phyloP scores from a whole-genome alignment of 2,888 invertebrate species.

The Ophion ventricosus region DNA sequence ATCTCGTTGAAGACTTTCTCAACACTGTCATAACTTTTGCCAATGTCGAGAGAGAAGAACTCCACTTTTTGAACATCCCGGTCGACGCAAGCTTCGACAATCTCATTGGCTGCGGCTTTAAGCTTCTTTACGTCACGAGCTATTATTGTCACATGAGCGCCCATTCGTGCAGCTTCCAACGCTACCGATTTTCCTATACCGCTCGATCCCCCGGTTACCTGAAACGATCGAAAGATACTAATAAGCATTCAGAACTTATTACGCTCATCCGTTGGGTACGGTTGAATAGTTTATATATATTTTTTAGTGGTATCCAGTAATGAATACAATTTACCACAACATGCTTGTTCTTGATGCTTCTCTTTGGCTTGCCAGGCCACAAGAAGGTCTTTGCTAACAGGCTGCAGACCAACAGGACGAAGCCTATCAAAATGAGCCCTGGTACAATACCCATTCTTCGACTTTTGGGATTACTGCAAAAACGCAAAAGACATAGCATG shows the following conservation, averaged over 20 bases:
- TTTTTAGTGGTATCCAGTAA: constrained; percentile 19
- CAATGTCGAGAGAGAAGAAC: constrained; percentile 88
- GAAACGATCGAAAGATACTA: no score
- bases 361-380: constrained; percentile 57
- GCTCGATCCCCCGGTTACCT: constrained; percentile 97
- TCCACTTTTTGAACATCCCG: constrained; percentile 86
- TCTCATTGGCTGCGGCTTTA: constrained; percentile 86
- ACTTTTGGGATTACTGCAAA: constrained; percentile 22
- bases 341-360: constrained; percentile 56
- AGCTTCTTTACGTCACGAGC: constrained; percentile 92
- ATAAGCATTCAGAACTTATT: background rate
- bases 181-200: constrained; percentile 96
- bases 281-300: background rate
- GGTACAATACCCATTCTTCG: constrained; percentile 56
- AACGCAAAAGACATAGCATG: background rate
- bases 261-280: background rate
- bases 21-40: constrained; percentile 86
- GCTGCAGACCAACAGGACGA: constrained; percentile 53
- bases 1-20: constrained; percentile 85
- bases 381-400: constrained; percentile 49
- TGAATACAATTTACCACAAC: constrained; percentile 71
- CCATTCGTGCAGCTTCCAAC: constrained; percentile 89
- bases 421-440: constrained; percentile 50
- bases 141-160: constrained; percentile 95
- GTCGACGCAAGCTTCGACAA: constrained; percentile 84